Conservation (phyloP, 2,113 vertebrate genomes). For the Heterocephalus glaber region DNA sequence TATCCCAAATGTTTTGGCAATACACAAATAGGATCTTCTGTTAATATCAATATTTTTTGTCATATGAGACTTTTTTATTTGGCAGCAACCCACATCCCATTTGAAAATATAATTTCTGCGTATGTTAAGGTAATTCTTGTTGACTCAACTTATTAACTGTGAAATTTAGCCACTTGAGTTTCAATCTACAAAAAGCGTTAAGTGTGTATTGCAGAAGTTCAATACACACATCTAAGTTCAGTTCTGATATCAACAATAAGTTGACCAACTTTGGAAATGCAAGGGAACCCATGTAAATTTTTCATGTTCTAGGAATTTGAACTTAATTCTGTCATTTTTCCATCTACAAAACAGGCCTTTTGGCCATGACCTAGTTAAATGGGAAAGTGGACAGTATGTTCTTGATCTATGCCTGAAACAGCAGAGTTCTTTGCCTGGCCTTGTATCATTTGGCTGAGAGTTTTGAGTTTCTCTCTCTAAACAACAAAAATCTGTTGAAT, state of each 20-base stretch:
- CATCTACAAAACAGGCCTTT: not conserved
- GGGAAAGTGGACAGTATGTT: not conserved
- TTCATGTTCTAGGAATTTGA: not conserved
- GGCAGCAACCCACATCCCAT: not conserved
- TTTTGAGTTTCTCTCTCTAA: not conserved
- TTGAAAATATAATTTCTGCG: not conserved
- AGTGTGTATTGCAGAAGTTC: not conserved
- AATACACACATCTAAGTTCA: not conserved
- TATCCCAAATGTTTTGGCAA: not conserved
- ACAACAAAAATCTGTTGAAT: not conserved
- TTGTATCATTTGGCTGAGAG: not conserved
- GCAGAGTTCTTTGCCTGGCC: not conserved
- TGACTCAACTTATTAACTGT: not conserved
- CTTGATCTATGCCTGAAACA: not conserved
- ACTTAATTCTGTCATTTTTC: not conserved
- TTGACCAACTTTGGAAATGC: not conserved
- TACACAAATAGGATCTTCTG: not conserved
- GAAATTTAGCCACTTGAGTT: not conserved
- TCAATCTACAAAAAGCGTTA: not conserved
- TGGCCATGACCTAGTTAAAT: not conserved
- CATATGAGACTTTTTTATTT: not conserved
- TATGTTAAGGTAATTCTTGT: not conserved
- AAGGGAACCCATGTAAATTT: rapidly evolving
- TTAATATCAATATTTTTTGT: conserved; percentile 19
- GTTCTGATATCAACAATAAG: not conserved